Evolutionary conservation across 2,888 invertebrate genomes (phyloP), one percentile per base, ranked within the genome.

Genomic region (Venustoraphidia nigricollis): DNA sequence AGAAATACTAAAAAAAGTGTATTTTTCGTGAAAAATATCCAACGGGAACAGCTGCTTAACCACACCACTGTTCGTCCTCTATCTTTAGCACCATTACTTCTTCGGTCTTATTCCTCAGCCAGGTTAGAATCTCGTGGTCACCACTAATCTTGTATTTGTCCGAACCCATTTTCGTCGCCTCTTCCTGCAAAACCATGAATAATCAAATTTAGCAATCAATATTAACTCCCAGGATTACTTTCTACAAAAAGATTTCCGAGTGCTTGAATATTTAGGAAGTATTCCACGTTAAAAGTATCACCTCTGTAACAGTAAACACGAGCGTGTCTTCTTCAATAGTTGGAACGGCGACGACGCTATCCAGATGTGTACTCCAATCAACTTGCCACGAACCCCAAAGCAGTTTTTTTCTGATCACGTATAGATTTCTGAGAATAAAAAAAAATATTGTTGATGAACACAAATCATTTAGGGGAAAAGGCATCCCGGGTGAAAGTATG

Each of bases 81-180:
- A 83, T 73, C 46, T 81, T 81, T 36, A 83, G 69, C 49, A 84
- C 77, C 59, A 85, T 77, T 1, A 82, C 83, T 59, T 79, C 79
- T 60, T 85, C 81, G 48, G 87, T 79, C 69, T 84, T 83, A 51
- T 75, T 73, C 56, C 79, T 79, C 34, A 88, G 67, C 86, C 86
- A 88, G 11, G 67, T 65, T 47, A 85, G 67, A 11, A 78, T 71
- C 42, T 77, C 74, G 2, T 68, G 67, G 50, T 85, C 80, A 9
- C 77, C 70, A 40, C 79, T 73, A 44, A 88, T 72, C 50, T 74
- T 73, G 58, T 81, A 76, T 57, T 84, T 82, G 49, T 79, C 78
- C 3, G 76, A 76, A 10, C 79, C 70, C 57, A 53, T 69, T 44
- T 35, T 27, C 45, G 36, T 43, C 10, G 34, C 41, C 51, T 27